Evolutionary conservation across 2,113 vertebrate species (phyloP).

Genomic region (Arothron firmamentum): DNA sequence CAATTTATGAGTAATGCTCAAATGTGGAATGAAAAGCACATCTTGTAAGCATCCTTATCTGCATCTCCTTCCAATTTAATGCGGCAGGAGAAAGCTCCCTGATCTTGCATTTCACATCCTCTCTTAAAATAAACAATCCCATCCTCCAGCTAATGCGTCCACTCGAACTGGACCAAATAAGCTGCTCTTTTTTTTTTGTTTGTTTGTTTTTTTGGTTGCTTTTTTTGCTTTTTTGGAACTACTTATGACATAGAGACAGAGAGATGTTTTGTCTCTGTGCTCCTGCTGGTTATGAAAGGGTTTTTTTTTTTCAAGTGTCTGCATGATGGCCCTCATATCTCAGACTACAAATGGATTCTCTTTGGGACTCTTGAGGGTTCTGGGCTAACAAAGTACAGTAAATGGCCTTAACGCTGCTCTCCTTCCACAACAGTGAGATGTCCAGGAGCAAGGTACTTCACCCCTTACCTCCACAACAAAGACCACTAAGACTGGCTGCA

Average conservation of each 20-base stretch:
- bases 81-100: no score
- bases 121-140: not conserved
- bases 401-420: slow-evolving; percentile 34
- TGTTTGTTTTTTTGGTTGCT: no score
- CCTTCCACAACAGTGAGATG: slow-evolving; percentile 27
- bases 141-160: no score
- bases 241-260: no score
- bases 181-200: no score
- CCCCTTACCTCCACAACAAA: slow-evolving; percentile 50
- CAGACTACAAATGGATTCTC: not conserved
- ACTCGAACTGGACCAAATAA: no score
- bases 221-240: no score
- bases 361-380: slow-evolving; percentile 1
- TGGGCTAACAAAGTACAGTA: slow-evolving; percentile 24
- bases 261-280: slow-evolving; percentile 1
- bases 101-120: not conserved
- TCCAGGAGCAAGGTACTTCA: slow-evolving; percentile 64
- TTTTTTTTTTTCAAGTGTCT: no score
- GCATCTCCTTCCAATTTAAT: no score
- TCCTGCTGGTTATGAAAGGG: not conserved
- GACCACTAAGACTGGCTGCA: slow-evolving; percentile 49
- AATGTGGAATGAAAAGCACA: not conserved
- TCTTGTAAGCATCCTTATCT: not conserved
- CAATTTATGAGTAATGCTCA: not conserved
- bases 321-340: no score